Base-by-base conservation (phyloP, 2,113 vertebrate genomes). In the Suricata suricatta region DNA sequence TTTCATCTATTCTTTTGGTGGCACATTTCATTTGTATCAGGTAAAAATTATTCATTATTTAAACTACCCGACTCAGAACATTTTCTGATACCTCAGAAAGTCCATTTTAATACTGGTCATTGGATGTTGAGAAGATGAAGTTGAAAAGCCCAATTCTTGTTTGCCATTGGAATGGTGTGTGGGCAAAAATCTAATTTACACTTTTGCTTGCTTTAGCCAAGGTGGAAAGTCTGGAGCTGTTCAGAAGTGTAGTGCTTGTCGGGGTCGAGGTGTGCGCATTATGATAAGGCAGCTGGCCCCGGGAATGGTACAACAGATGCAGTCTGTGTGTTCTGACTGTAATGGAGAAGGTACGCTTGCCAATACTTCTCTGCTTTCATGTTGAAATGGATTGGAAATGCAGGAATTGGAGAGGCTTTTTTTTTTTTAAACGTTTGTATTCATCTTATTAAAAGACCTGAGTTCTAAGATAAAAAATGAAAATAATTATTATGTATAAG, bases 241-340 rank as follows among this genome's bases (percentile, higher is more conserved):
- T 98, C 99, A 99, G 98, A 99, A 99, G 97, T 99, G 99, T 94
- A 98, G 98, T 88, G 99, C 99, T 71, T 99, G 99, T 98, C 99
- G 99, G 96, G 99, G 99, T 79, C 99, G 99, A 88, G 99, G 99
- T 50, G 99, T 99, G 81, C 99, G 99, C 94, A 99, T 99, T 98
- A 99, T 99, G 99, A 99, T 99, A 97, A 99, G 99, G 98, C 99
- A 99, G 98, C 99, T 99, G 99, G 99, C 99, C 92, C 99, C 99
- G 4, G 99, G 99, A 1, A 99, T 99, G 99, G 99, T 99, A 38
- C 99, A 99, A 97, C 99, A 99, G 98, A 99, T 99, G 99, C 99
- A 99, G 98, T 99, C 99, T 4, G 99, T 99, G 82, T 99, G 99
- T 90, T 99, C 99, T 13, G 99, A 99, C 98, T 99, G 99, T 98